Percentiles rank a stretch among this genome's conserved stretches.
These are phyloP conservation scores for Orientallactaga sibirica DNA, from an alignment of 2,797 vertebrate genomes.

Conservation along the genomic window DNA sequence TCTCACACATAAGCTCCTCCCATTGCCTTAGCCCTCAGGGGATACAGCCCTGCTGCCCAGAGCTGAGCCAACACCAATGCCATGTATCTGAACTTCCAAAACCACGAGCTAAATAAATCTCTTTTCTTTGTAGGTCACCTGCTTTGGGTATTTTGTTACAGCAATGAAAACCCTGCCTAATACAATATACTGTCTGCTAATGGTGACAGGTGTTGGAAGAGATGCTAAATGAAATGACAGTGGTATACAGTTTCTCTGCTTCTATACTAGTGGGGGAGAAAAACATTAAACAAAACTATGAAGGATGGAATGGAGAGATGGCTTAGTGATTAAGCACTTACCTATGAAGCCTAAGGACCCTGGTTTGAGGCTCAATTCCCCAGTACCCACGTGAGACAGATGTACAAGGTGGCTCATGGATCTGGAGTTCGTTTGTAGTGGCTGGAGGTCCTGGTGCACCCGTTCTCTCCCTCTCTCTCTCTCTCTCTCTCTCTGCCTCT, in stretches of 20 bases:
- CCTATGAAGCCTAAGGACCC: too few relatives aligned
- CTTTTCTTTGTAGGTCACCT: not conserved
- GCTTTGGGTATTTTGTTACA: not conserved
- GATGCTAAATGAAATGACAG: not conserved
- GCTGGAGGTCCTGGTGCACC: too few relatives aligned
- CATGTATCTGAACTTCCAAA: not conserved
- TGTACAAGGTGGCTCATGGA: too few relatives aligned
- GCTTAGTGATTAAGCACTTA: too few relatives aligned
- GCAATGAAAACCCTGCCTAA: not conserved
- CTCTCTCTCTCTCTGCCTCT: too few relatives aligned
- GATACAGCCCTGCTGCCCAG: not conserved
- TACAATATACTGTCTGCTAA: not conserved
- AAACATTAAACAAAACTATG: constrained; percentile 31
- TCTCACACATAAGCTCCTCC: not conserved
- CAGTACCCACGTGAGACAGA: too few relatives aligned
- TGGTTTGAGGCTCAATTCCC: too few relatives aligned
- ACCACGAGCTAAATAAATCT: not conserved
- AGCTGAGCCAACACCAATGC: not conserved
- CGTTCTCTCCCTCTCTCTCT: too few relatives aligned
- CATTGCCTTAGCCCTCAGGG: not conserved
- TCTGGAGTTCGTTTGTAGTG: too few relatives aligned
- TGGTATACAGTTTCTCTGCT: not conserved
- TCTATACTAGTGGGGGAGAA: not conserved
- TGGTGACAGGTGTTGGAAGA: not conserved
- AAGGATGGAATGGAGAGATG: not conserved